Conservation (phyloP, 2,888 invertebrate species). For the Hemithea aestivaria region DNA sequence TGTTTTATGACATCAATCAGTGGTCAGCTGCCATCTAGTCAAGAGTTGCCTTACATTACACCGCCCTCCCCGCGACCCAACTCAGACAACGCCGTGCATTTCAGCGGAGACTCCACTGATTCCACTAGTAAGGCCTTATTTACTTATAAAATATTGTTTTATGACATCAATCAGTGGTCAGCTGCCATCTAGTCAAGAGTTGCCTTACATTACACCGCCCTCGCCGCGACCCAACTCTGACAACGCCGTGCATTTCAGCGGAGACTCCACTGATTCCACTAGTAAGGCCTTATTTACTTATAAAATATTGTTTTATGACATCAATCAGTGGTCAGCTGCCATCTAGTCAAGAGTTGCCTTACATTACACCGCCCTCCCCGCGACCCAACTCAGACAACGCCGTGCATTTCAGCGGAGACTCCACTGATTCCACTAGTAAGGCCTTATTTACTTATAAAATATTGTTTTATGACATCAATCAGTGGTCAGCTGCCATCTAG, state of each 20-base stretch:
- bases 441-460: too few species aligned
- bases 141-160: constrained; percentile 17
- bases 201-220: constrained; percentile 93
- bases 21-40: constrained; percentile 91
- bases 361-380: constrained; percentile 89
- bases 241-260: constrained; percentile 86
- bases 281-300: constrained; percentile 82
- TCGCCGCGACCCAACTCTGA: constrained; percentile 68
- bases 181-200: constrained; percentile 82
- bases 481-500: constrained; percentile 51
- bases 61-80: constrained; percentile 81
- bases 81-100: constrained; percentile 78
- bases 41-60: constrained; percentile 93
- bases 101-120: constrained; percentile 95
- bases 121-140: constrained; percentile 85
- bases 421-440: constrained; percentile 91
- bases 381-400: constrained; percentile 55
- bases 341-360: constrained; percentile 89
- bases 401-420: constrained; percentile 92
- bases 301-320: constrained; percentile 18
- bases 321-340: constrained; percentile 1
- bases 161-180: constrained; percentile 1
- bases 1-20: constrained; percentile 81
- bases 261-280: constrained; percentile 93
- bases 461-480: constrained; percentile 19